Conservation (phyloP, 2,888 invertebrate genomes). For the Drosophila emarginata region DNA sequence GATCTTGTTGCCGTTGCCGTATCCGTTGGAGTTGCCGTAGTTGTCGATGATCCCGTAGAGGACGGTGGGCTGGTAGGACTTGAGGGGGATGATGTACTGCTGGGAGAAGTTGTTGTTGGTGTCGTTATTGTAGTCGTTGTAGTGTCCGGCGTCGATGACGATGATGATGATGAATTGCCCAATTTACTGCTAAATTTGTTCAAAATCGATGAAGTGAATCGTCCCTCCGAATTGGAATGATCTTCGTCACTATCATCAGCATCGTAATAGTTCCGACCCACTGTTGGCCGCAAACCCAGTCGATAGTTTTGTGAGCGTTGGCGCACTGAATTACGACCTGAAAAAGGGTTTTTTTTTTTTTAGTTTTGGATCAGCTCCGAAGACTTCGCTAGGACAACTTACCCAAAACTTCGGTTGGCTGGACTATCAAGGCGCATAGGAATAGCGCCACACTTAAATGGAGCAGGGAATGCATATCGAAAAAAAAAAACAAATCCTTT, state of each 20-base stretch:
- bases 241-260: neutral
- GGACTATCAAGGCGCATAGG: slow-evolving; percentile 53
- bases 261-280: slow-evolving; percentile 3
- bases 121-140: slow-evolving; percentile 36
- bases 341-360: too few relatives aligned
- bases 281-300: slow-evolving; percentile 34
- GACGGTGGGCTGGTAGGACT: neutral
- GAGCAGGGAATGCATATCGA: slow-evolving; percentile 49
- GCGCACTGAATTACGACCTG: slow-evolving; percentile 14
- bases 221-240: slow-evolving; percentile 52
- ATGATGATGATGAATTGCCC: neutral
- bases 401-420: slow-evolving; percentile 44
- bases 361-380: too few relatives aligned
- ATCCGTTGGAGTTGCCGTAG: neutral
- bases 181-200: slow-evolving; percentile 49
- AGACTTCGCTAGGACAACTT: slow-evolving; percentile 44
- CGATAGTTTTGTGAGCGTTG: slow-evolving; percentile 43
- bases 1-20: neutral
- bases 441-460: slow-evolving; percentile 55
- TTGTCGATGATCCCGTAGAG: neutral
- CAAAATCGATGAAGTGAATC: slow-evolving; percentile 53
- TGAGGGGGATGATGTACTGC: slow-evolving; percentile 17
- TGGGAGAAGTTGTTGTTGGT: slow-evolving; percentile 11
- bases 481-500: neutral
- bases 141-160: slow-evolving; percentile 24